phyloP scores from a whole-genome alignment of 1,140 invertebrate species.

The Cylas formicarius region DNA sequence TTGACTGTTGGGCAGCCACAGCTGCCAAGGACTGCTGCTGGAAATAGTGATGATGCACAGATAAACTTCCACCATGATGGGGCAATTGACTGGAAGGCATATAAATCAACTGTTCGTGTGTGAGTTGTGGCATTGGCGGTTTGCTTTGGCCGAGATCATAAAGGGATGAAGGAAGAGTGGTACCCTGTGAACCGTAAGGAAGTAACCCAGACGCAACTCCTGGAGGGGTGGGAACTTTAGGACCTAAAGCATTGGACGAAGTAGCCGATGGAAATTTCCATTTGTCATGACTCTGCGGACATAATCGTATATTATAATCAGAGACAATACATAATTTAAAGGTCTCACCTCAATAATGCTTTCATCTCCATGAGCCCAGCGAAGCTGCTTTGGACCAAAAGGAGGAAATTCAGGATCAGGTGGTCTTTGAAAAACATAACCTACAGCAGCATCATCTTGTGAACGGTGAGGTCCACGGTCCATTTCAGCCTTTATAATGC shows the following conservation, averaged over 20 bases:
- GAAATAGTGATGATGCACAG: constrained; percentile 45
- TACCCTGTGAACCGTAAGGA: constrained; percentile 42
- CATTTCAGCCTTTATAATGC: constrained; percentile 37
- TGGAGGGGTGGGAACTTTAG: constrained; percentile 48
- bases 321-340: not conserved
- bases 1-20: constrained; percentile 12
- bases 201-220: constrained; percentile 56
- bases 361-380: constrained; percentile 75
- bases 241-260: constrained; percentile 17
- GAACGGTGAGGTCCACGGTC: constrained; percentile 38
- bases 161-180: constrained; percentile 45
- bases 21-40: constrained; percentile 14
- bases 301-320: constrained; percentile 25
- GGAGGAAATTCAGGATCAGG: constrained; percentile 67
- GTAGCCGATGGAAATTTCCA: constrained; percentile 50
- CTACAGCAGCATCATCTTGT: constrained; percentile 74
- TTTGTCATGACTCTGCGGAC: constrained; percentile 60
- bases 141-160: constrained; percentile 51
- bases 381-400: constrained; percentile 61
- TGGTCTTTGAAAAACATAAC: constrained; percentile 78
- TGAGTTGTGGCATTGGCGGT: constrained; percentile 45
- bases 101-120: constrained; percentile 59
- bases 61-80: constrained; percentile 47
- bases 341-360: constrained; percentile 63
- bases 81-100: constrained; percentile 47